Percentiles rank a stretch among this genome's conserved stretches.
phyloP scores from a whole-genome alignment of 2,113 vertebrate species.

The Tylochromis polylepis region DNA sequence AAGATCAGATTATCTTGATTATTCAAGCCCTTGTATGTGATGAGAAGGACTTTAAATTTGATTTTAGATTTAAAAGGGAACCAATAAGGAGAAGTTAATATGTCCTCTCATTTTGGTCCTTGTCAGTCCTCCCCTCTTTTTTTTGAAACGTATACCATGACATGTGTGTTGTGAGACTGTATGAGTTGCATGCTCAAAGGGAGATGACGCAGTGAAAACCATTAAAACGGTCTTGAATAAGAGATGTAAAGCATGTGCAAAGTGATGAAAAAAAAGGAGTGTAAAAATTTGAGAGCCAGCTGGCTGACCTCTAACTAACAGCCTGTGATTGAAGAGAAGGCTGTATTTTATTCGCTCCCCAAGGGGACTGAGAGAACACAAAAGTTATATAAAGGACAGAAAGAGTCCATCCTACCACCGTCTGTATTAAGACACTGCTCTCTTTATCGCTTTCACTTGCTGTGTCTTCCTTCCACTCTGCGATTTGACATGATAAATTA shows the following conservation, averaged over 20 bases:
- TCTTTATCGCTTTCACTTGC: not conserved
- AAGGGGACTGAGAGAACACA: constrained; percentile 1
- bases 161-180: not conserved
- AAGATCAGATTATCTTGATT: not conserved
- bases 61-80: not conserved
- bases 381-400: constrained; percentile 22
- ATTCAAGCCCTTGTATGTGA: not conserved
- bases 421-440: not conserved
- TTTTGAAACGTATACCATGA: not conserved
- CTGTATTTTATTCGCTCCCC: constrained; percentile 13
- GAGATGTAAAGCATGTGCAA: not conserved
- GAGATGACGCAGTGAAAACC: not conserved
- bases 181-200: not conserved
- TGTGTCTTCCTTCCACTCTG: not conserved
- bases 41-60: not conserved
- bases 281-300: constrained; percentile 6
- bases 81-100: not conserved
- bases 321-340: constrained; percentile 18
- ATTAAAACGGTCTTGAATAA: not conserved
- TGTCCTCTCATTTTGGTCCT: not conserved
- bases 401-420: constrained; percentile 3
- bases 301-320: constrained; percentile 37
- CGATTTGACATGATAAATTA: constrained; percentile 40
- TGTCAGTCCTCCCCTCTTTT: not conserved
- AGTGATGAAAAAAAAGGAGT: not conserved